Evolutionary conservation across 1,140 invertebrate genomes (phyloP).

Genomic region (Papilio xuthus): DNA sequence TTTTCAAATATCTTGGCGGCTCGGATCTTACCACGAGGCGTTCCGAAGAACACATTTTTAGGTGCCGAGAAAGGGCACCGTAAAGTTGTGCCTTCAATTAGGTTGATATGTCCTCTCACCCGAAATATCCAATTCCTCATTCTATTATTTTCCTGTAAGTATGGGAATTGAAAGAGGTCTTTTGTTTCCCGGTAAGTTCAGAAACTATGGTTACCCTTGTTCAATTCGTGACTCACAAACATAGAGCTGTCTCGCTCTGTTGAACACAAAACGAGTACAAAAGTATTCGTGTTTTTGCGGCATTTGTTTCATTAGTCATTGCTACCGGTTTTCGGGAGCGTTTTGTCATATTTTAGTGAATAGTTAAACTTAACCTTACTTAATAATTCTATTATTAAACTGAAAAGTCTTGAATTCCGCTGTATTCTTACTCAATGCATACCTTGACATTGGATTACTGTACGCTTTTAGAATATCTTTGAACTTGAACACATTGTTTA

Average conservation of each 20-base stretch:
- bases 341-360: background rate
- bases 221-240: slow-evolving; percentile 13
- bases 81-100: background rate
- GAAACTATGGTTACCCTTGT: background rate
- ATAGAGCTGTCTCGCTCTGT: slow-evolving; percentile 23
- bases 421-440: background rate
- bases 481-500: no score
- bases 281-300: background rate
- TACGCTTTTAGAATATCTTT: no score
- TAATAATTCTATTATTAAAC: background rate
- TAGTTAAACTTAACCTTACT: background rate
- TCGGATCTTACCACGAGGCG: no score
- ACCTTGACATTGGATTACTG: no score
- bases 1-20: background rate
- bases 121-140: no score
- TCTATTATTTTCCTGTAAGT: background rate
- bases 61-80: fast-evolving
- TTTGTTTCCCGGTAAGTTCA: background rate
- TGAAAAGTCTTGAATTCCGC: background rate
- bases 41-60: no score
- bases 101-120: no score
- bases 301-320: slow-evolving; percentile 20
- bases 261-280: background rate
- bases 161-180: no score
- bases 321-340: background rate